Evolutionary conservation across 2,888 invertebrate species (phyloP).

Genomic region (Lacanobia wlatinum): DNA sequence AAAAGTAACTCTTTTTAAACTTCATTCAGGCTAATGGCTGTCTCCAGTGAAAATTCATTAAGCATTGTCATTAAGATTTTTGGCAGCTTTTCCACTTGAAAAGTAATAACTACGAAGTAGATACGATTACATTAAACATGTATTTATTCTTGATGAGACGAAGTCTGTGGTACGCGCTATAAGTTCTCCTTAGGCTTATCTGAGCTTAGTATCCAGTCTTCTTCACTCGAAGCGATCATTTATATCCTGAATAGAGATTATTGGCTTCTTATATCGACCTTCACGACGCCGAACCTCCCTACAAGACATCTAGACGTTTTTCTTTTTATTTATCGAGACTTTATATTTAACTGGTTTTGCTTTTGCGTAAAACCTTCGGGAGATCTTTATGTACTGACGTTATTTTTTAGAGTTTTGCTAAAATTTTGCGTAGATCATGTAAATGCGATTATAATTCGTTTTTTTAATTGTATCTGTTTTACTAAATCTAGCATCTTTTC

Average conservation of each 20-base stretch:
- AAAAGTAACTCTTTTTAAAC: not conserved
- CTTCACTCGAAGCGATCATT: conserved; percentile 35
- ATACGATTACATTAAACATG: conserved; percentile 26
- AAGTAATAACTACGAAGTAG: conserved; percentile 19
- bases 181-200: conserved; percentile 30
- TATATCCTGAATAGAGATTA: conserved; percentile 51
- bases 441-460: not conserved
- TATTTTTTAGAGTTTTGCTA: conserved; percentile 44
- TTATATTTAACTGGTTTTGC: conserved; percentile 31
- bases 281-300: conserved; percentile 36
- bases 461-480: conserved; percentile 13
- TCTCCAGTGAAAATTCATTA: not conserved
- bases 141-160: conserved; percentile 19
- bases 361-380: conserved; percentile 27
- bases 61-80: not conserved
- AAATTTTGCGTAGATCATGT: conserved; percentile 15
- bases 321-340: conserved; percentile 41
- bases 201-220: conserved; percentile 35
- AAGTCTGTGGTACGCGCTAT: conserved; percentile 6
- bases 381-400: conserved; percentile 32
- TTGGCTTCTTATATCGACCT: conserved; percentile 34
- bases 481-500: not conserved
- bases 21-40: not conserved
- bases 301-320: conserved; percentile 32
- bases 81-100: not conserved